Evolutionary conservation across 2,113 vertebrate genomes (phyloP).

Genomic region (Tamias sibiricus): DNA sequence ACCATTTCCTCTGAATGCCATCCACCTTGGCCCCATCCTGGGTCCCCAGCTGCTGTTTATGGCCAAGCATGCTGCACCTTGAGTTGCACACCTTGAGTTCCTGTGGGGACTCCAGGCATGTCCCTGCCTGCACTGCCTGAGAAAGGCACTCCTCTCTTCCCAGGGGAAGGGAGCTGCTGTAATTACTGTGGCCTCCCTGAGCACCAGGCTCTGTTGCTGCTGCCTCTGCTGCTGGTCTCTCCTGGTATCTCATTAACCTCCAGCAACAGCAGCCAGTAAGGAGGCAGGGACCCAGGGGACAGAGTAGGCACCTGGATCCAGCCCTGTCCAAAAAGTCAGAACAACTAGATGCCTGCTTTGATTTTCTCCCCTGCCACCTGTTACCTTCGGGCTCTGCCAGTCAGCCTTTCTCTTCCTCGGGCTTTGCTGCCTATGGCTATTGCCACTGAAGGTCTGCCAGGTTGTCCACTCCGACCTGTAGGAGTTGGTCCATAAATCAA

Average conservation of each 20-base stretch:
- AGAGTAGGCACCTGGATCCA: not conserved
- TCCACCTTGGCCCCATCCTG: not conserved
- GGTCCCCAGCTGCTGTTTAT: constrained; percentile 70
- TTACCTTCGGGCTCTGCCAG: constrained; percentile 97
- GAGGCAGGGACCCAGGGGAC: constrained; percentile 7
- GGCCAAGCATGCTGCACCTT: not conserved
- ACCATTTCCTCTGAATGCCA: not conserved
- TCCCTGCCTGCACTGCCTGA: constrained; percentile 60
- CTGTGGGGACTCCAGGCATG: constrained; percentile 51
- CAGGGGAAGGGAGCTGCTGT: constrained; percentile 46
- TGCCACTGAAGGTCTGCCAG: constrained; percentile 85
- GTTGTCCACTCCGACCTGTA: constrained; percentile 88
- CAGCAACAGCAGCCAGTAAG: constrained; percentile 41
- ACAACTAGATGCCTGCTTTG: not conserved
- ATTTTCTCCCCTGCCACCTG: constrained; percentile 22
- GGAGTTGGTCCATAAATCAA: constrained; percentile 64
- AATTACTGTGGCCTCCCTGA: constrained; percentile 68
- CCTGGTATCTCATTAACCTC: constrained; percentile 70
- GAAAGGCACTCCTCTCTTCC: constrained; percentile 66
- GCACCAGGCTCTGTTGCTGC: constrained; percentile 36
- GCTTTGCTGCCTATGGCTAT: constrained; percentile 92
- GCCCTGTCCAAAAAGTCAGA: not conserved
- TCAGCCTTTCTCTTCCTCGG: constrained; percentile 96
- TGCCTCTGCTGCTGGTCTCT: constrained; percentile 37
- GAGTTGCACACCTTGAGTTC: constrained; percentile 27